phyloP scores from a whole-genome alignment of 2,113 vertebrate species.

The human (Homo sapiens) region DNA sequence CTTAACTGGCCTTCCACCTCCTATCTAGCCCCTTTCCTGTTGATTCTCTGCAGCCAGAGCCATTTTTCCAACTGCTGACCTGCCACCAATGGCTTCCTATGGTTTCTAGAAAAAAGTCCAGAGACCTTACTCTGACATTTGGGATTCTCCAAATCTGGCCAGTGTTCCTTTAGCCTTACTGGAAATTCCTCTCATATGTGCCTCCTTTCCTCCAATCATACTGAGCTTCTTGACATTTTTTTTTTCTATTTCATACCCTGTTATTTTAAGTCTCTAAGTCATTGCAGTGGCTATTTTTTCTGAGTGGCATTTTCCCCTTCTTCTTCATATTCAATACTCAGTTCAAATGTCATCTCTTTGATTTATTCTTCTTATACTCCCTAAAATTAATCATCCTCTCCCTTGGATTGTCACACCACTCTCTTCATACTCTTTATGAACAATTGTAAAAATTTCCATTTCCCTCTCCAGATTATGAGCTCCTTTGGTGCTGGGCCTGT shows the following conservation, averaged over 20 bases:
- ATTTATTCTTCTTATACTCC: neutral
- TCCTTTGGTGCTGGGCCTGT: neutral
- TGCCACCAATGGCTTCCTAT: neutral
- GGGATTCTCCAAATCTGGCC: neutral
- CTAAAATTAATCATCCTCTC: slow-evolving; percentile 13
- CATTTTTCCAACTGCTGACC: neutral
- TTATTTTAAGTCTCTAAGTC: slow-evolving; percentile 29
- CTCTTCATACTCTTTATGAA: neutral
- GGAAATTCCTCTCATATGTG: neutral
- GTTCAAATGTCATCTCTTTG: slow-evolving; percentile 27
- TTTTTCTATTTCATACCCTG: neutral
- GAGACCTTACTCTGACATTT: neutral
- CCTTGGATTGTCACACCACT: neutral
- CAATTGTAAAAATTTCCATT: slow-evolving; percentile 7
- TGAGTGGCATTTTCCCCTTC: neutral
- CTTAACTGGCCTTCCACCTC: neutral
- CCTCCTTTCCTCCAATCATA: neutral
- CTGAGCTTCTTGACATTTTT: neutral
- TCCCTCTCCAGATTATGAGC: neutral
- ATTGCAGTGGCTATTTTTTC: slow-evolving; percentile 1
- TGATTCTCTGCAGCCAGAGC: neutral
- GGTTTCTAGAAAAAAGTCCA: neutral
- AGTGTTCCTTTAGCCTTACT: neutral
- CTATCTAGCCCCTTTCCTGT: neutral
- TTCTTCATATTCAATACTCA: slow-evolving; percentile 8